Percentiles rank a stretch among this genome's conserved stretches.
Conservation (phyloP, 1,140 invertebrate genomes). For the Cecropterus lyciades region DNA sequence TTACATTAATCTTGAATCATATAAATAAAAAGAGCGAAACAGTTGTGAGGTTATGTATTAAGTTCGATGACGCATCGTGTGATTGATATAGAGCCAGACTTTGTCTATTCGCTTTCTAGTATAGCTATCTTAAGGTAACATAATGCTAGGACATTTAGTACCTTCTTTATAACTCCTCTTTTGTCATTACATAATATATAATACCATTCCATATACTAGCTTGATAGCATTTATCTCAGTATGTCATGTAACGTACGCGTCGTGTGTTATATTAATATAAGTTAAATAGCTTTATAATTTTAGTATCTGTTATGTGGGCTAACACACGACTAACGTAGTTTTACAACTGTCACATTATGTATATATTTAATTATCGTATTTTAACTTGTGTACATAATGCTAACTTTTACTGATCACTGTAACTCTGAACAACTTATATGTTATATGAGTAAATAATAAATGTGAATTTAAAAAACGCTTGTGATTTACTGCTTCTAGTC, state of each 20-base stretch:
- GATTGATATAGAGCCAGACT: conserved; percentile 6
- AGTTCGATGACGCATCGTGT: conserved; percentile 1
- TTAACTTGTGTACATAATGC: conserved; percentile 60
- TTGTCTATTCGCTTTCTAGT: conserved; percentile 28
- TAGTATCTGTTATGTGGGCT: conserved; percentile 10
- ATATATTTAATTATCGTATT: conserved; percentile 59
- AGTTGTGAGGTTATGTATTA: not conserved
- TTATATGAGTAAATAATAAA: conserved; percentile 81
- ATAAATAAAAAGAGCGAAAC: conserved; percentile 9
- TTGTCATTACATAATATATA: conserved; percentile 8
- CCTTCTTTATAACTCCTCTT: conserved; percentile 22
- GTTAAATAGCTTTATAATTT: conserved; percentile 4
- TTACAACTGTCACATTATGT: conserved; percentile 40
- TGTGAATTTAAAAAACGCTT: conserved; percentile 77
- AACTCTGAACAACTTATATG: conserved; percentile 61
- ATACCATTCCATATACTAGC: conserved; percentile 12
- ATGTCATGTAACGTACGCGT: conserved; percentile 1
- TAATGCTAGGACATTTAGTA: conserved; percentile 13
- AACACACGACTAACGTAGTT: conserved; percentile 27
- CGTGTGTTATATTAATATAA: conserved; percentile 20
- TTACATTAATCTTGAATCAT: not conserved
- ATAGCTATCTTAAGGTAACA: conserved; percentile 3
- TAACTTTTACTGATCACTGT: conserved; percentile 62
- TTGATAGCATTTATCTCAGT: conserved; percentile 8
- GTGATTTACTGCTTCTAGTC: conserved; percentile 81